Conservation (phyloP, 2,888 invertebrate species). For the Eristalinus aeneus region DNA sequence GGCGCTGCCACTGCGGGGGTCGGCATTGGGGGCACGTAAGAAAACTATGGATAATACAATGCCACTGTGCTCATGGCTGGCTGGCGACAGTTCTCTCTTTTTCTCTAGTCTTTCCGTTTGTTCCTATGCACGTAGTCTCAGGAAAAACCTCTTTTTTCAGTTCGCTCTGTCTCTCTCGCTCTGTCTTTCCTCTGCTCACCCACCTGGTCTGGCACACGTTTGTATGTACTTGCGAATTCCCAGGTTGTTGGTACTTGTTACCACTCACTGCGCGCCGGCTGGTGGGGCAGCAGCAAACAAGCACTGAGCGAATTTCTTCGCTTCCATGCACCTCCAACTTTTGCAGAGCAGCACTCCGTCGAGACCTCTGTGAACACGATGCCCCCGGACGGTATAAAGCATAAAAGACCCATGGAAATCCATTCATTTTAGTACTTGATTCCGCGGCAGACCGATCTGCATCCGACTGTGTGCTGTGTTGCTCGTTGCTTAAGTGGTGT, state of each 20-base stretch:
- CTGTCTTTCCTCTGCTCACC: background rate
- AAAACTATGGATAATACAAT: constrained; percentile 62
- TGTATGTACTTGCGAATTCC: constrained; percentile 47
- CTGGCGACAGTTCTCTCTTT: constrained; percentile 20
- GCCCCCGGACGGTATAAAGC: constrained; percentile 66
- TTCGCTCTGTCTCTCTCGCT: constrained; percentile 24
- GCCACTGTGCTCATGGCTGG: constrained; percentile 65
- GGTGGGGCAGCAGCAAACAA: constrained; percentile 48
- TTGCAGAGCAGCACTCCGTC: constrained; percentile 54
- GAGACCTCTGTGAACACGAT: constrained; percentile 19
- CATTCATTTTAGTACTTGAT: constrained; percentile 70
- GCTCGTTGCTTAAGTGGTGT: constrained; percentile 52
- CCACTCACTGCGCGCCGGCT: constrained; percentile 38
- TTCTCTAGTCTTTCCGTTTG: background rate
- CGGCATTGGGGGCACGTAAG: constrained; percentile 40
- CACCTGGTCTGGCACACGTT: background rate
- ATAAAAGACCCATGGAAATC: constrained; percentile 67
- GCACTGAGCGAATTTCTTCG: constrained; percentile 67
- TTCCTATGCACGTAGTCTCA: constrained; percentile 20
- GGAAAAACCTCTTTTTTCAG: constrained; percentile 63
- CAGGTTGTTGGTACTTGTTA: constrained; percentile 52
- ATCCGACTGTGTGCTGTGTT: constrained; percentile 45
- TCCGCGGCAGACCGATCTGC: constrained; percentile 66
- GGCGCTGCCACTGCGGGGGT: constrained; percentile 16
- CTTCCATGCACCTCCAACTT: constrained; percentile 69